Evolutionary conservation across 2,888 invertebrate species (phyloP).

Genomic region (Acanthosepion esculentum): DNA sequence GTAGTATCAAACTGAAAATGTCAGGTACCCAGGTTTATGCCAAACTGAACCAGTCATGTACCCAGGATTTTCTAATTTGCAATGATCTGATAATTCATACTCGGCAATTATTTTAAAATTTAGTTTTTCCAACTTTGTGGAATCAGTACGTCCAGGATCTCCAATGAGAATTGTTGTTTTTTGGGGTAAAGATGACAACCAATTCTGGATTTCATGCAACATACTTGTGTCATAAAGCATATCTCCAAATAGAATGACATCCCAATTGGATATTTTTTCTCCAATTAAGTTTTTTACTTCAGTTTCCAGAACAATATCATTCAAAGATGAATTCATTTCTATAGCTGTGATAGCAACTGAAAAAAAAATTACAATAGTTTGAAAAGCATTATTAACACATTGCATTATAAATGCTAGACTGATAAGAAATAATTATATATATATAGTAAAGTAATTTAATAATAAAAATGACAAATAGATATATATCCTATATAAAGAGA

Average conservation of each 20-base stretch:
- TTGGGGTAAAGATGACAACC: constrained; percentile 56
- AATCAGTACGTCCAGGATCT: constrained; percentile 68
- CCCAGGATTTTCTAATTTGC: constrained; percentile 64
- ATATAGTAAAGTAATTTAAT: neutral
- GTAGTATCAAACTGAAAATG: too few species aligned
- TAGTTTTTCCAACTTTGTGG: constrained; percentile 57
- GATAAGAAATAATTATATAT: too few species aligned
- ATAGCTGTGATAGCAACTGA: constrained; percentile 70
- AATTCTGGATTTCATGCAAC: constrained; percentile 58
- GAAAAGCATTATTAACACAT: neutral
- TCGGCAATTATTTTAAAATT: constrained; percentile 55
- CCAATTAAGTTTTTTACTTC: constrained; percentile 80
- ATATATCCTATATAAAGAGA: neutral
- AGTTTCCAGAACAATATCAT: constrained; percentile 68
- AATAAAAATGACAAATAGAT: neutral
- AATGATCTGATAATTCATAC: constrained; percentile 57
- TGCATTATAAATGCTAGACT: too few species aligned
- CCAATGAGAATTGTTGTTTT: constrained; percentile 61
- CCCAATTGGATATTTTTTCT: constrained; percentile 71
- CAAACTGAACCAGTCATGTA: constrained; percentile 62
- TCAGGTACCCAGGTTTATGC: constrained; percentile 45
- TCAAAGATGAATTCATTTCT: constrained; percentile 66
- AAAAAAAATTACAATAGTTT: constrained; percentile 49
- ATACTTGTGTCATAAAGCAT: constrained; percentile 80
- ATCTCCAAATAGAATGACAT: constrained; percentile 82